Evolutionary conservation across 2,888 invertebrate genomes (phyloP), one percentile per base, ranked within the genome.

Genomic region (Magallana nippona): DNA sequence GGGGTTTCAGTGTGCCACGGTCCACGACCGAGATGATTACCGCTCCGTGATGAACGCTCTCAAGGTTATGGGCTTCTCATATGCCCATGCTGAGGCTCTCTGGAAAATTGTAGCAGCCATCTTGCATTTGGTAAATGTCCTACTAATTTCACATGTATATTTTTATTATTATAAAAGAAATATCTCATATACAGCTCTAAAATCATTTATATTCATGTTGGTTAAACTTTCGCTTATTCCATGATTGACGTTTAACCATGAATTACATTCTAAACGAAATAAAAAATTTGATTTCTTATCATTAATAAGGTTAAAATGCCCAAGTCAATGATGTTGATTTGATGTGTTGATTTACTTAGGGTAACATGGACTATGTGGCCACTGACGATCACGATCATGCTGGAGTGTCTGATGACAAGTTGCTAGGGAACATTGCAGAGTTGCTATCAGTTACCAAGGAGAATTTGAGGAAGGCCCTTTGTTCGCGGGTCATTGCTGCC

Each of bases 41-140:
- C 96, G 97, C 90, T 95, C 96, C 78, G 97, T 98, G 15, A 96
- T 96, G 92, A 96, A 96, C 87, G 98, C 98, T 19, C 96, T 99
- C 95, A 96, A 96, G 91, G 96, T 97, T 0, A 95, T 98, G 32
- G 97, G 97, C 77, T 98, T 98, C 94, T 94, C 96, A 1, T 95
- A 95, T 19, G 95, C 96, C 1, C 97, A 98, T 91, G 96, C 97
- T 13, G 96, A 97, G 84, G 97, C 97, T 13, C 95, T 98, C 78
- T 99, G 99, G 98, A 96, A 96, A 84, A 96, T 98, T 1, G 96
- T 99, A 1, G 98, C 97, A 44, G 97, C 98, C 17, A 96, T 99
- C 87, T 95, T 99, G 83, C 97, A 99, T 92, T 94, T 99, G 95
- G 99, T 97, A 92, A 95, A 57, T 17, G n/a, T 80, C 2, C 19